Evolutionary conservation across 2,113 vertebrate genomes (phyloP).

Genomic region (Chamaetylas fuelleborni): DNA sequence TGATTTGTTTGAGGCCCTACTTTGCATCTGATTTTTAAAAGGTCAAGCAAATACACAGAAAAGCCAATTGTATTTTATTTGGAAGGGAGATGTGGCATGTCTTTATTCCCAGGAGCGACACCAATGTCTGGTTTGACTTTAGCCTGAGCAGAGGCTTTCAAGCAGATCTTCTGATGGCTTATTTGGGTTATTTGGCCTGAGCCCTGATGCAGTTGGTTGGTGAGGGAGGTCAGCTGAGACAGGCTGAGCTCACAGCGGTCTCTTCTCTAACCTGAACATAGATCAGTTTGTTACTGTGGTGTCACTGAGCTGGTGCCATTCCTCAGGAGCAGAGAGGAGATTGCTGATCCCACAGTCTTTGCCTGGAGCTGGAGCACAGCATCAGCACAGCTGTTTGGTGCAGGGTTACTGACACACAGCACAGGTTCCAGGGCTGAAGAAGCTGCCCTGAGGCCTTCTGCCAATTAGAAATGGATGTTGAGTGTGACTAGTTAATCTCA

Average conservation of each 20-base stretch:
- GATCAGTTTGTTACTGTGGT: background rate
- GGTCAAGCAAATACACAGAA: background rate
- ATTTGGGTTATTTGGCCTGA: background rate
- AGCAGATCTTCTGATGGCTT: background rate
- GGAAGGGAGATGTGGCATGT: background rate
- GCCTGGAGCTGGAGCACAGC: background rate
- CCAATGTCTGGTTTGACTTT: background rate
- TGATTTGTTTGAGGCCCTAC: background rate
- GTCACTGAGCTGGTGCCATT: background rate
- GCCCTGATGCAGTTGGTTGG: fast-evolving
- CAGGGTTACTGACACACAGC: background rate
- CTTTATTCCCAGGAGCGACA: background rate
- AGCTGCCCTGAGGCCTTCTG: background rate
- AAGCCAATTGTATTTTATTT: background rate
- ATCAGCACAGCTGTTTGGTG: background rate
- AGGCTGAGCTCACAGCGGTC: background rate
- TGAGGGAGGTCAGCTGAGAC: background rate
- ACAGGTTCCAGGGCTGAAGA: background rate
- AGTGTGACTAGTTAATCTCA: background rate
- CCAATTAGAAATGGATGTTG: background rate
- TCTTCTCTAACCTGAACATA: background rate
- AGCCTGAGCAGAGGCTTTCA: background rate
- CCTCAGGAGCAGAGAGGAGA: background rate
- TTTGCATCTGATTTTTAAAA: background rate
- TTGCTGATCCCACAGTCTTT: background rate